Evolutionary conservation across 2,888 invertebrate genomes (phyloP).

Genomic region (Tricholauxania praeusta): DNA sequence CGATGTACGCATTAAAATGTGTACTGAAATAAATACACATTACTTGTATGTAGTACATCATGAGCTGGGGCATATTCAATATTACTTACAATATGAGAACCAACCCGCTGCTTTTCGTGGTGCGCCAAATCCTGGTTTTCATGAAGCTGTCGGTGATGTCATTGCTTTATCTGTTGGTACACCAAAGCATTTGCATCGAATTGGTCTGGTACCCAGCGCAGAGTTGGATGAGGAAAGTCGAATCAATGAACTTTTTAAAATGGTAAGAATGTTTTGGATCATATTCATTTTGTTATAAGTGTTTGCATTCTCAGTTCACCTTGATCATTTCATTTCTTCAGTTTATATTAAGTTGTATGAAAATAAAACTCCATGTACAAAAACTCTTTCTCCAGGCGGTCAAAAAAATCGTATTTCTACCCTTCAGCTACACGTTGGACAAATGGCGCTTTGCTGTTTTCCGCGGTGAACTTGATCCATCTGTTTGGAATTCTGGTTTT

Average conservation of each 20-base stretch:
- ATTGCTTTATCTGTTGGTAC: constrained; percentile 78
- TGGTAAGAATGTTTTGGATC: constrained; percentile 43
- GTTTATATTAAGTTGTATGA: background rate
- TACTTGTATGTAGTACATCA: constrained; percentile 74
- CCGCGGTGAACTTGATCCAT: constrained; percentile 71
- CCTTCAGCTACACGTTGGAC: constrained; percentile 78
- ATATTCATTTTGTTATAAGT: no score
- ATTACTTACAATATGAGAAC: constrained; percentile 75
- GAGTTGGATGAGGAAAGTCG: constrained; percentile 74
- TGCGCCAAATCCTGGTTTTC: constrained; percentile 74
- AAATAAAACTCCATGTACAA: background rate
- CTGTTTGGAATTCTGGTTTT: constrained; percentile 76
- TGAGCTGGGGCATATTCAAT: constrained; percentile 79
- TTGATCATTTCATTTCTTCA: constrained; percentile 5
- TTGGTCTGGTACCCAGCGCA: constrained; percentile 73
- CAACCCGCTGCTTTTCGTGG: constrained; percentile 72
- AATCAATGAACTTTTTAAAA: constrained; percentile 75
- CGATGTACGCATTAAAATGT: constrained; percentile 82
- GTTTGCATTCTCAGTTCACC: no score
- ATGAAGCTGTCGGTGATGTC: constrained; percentile 81
- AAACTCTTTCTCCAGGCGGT: constrained; percentile 60
- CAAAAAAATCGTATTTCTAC: constrained; percentile 77
- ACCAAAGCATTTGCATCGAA: constrained; percentile 77
- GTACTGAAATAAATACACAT: constrained; percentile 71
- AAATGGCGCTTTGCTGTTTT: constrained; percentile 79